These are phyloP conservation scores for Scotopteryx bipunctaria DNA, from an alignment of 2,888 invertebrate species.

Conservation along the genomic window DNA sequence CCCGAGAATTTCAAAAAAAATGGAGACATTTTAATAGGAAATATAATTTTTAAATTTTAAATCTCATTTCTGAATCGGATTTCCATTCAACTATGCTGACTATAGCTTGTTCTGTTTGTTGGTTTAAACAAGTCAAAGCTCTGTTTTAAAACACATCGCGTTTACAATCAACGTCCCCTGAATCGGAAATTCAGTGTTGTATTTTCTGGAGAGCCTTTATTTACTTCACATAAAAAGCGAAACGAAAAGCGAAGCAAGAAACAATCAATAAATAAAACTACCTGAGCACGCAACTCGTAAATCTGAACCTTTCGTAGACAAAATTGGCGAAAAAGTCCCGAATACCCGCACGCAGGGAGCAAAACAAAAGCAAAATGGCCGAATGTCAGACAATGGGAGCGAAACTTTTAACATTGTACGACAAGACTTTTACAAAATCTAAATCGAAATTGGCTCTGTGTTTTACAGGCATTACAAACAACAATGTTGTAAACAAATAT, in stretches of 20 bases:
- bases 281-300: conserved; percentile 27
- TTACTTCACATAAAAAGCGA: conserved; percentile 10
- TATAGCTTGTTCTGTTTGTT: too few species aligned
- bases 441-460: too few species aligned
- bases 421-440: not conserved
- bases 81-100: too few species aligned
- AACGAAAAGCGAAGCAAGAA: conserved; percentile 9
- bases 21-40: too few species aligned
- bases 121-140: too few species aligned
- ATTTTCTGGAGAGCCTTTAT: not conserved
- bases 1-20: too few species aligned
- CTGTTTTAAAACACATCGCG: too few species aligned
- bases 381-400: conserved; percentile 15
- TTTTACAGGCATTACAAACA: too few species aligned
- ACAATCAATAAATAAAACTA: conserved; percentile 24
- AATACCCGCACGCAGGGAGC: conserved; percentile 13
- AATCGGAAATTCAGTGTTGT: not conserved
- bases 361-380: conserved; percentile 19
- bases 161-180: not conserved
- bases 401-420: conserved; percentile 8
- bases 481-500: too few species aligned
- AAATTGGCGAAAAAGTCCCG: conserved; percentile 21
- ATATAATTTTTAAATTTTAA: too few species aligned
- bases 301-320: conserved; percentile 17
- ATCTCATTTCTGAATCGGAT: too few species aligned